These are phyloP conservation scores for Anolis apletophallus DNA, from an alignment of 2,797 vertebrate species.

Conservation along the genomic window DNA sequence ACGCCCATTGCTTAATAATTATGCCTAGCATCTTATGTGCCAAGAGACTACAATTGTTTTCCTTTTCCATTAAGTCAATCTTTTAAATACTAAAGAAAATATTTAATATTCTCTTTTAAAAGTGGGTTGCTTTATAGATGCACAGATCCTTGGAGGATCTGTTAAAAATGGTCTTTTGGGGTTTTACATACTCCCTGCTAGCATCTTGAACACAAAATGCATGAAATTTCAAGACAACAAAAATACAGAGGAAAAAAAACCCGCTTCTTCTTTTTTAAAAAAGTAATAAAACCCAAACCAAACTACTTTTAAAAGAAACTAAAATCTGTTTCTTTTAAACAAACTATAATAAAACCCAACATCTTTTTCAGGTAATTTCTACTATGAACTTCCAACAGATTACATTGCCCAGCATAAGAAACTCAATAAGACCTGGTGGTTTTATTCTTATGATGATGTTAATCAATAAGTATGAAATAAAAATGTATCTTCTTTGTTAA, in stretches of 20 bases:
- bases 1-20: neutral
- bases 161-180: neutral
- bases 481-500: neutral
- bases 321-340: neutral
- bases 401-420: neutral
- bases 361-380: neutral
- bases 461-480: neutral
- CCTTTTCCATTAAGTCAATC: neutral
- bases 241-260: neutral
- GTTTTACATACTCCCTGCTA: neutral
- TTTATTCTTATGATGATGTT: neutral
- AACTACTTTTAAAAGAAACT: neutral
- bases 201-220: neutral
- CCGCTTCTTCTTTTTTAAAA: neutral
- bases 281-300: neutral
- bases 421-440: neutral
- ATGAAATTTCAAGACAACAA: neutral
- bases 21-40: neutral
- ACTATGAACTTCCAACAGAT: neutral
- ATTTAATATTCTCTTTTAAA: conserved; percentile 8
- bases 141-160: neutral
- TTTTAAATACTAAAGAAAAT: neutral
- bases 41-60: neutral
- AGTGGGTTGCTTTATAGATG: neutral
- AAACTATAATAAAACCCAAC: neutral